Evolutionary conservation across 2,888 invertebrate species (phyloP).

Genomic region (Apamea sordens): DNA sequence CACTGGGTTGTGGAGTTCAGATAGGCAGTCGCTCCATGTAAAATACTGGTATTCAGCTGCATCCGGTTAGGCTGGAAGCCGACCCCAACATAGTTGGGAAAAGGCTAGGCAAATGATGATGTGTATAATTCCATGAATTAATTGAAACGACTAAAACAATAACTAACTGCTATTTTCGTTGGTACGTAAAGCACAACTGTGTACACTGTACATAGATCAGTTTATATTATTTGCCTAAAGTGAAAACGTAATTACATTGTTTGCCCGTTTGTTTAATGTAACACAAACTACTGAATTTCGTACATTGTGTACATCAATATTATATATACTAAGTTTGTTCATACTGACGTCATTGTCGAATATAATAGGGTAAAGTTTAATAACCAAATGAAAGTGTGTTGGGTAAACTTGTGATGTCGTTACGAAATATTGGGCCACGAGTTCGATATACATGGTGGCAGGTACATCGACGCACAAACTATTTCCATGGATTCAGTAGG

Average conservation of each 20-base stretch:
- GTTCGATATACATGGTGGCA: not conserved
- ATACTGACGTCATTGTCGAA: slow-evolving; percentile 3
- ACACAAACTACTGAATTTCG: slow-evolving; percentile 7
- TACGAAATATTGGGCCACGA: not conserved
- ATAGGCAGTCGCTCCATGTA: too few species aligned
- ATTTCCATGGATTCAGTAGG: too few species aligned
- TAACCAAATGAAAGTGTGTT: slow-evolving; percentile 9
- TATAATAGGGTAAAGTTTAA: slow-evolving; percentile 28
- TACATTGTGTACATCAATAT: slow-evolving; percentile 14
- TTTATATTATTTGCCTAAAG: not conserved
- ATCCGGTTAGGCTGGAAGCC: too few species aligned
- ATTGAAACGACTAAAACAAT: not conserved
- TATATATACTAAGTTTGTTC: slow-evolving; percentile 20
- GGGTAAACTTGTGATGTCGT: slow-evolving; percentile 5
- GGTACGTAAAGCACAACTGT: not conserved
- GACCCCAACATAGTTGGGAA: too few species aligned
- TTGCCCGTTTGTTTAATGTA: slow-evolving; percentile 8
- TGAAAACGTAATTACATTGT: not conserved
- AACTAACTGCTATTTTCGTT: not conserved
- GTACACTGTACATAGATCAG: not conserved
- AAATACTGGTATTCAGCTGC: too few species aligned
- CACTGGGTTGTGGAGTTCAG: too few species aligned
- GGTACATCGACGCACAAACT: too few species aligned
- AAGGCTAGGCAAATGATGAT: too few species aligned
- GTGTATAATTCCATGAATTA: not conserved